These are phyloP conservation scores for Onychomys arenicola DNA, from an alignment of 2,797 vertebrate genomes.

Conservation along the genomic window DNA sequence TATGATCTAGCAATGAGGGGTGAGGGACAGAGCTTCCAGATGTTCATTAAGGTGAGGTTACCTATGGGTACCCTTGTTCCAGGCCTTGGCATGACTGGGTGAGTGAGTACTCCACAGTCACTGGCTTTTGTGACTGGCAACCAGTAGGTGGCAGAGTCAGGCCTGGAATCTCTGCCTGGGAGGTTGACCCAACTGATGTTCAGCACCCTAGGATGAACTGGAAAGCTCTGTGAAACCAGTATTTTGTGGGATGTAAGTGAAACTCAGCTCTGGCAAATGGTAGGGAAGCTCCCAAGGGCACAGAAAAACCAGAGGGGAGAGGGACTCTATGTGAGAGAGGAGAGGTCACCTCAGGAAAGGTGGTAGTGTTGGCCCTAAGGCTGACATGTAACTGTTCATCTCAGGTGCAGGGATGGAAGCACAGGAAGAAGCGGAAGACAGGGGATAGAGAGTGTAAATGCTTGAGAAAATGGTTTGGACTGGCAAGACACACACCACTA, in stretches of 20 bases:
- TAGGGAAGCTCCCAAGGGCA: not conserved
- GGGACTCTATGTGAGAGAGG: not conserved
- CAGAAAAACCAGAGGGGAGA: not conserved
- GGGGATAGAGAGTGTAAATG: not conserved
- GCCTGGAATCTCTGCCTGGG: not conserved
- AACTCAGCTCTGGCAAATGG: not conserved
- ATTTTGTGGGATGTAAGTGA: not conserved
- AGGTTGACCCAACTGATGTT: not conserved
- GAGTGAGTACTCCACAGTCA: not conserved
- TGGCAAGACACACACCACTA: not conserved
- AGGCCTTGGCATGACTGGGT: accelerated
- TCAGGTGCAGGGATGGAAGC: not conserved
- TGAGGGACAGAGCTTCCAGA: accelerated
- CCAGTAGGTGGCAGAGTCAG: constrained; percentile 23
- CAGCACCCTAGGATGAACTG: not conserved
- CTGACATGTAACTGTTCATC: not conserved
- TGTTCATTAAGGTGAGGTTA: not conserved
- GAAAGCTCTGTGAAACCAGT: not conserved
- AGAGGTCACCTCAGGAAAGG: not conserved
- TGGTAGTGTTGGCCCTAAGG: not conserved
- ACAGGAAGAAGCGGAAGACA: not conserved
- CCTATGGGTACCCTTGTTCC: not conserved
- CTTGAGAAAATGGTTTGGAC: not conserved
- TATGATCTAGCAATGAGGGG: not conserved
- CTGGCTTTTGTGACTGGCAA: not conserved